phyloP scores from a whole-genome alignment of 2,113 vertebrate genomes.

The Vireo altiloquus region DNA sequence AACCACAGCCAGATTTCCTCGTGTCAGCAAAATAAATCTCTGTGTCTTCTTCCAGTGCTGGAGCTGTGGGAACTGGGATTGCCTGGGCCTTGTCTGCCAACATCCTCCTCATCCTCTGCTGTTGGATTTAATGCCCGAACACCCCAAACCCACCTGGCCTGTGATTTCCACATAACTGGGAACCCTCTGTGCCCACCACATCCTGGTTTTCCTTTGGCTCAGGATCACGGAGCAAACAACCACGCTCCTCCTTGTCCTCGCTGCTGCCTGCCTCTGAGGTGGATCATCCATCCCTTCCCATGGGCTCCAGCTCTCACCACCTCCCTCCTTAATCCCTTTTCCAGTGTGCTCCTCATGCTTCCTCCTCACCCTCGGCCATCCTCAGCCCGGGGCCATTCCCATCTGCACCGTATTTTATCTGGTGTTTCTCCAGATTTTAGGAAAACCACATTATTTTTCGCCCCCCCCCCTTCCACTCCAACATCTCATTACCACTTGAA shows the following conservation, averaged over 20 bases:
- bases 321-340: neutral
- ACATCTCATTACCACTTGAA: neutral
- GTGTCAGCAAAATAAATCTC: neutral
- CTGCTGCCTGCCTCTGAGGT: neutral
- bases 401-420: fast-evolving
- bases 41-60: fast-evolving
- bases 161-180: neutral
- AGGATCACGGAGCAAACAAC: neutral
- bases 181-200: neutral
- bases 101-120: neutral
- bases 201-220: neutral
- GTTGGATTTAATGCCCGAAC: neutral
- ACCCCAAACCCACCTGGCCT: neutral
- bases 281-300: neutral
- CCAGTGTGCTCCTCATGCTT: neutral
- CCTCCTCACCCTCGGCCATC: neutral
- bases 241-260: fast-evolving
- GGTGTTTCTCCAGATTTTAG: neutral
- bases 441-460: neutral
- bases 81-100: neutral
- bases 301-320: neutral
- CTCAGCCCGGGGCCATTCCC: fast-evolving
- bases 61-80: neutral
- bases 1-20: neutral
- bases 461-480: fast-evolving